Percentiles rank a stretch among this genome's conserved stretches.
Evolutionary conservation across 2,113 vertebrate genomes (phyloP).

Genomic region (Poeciliopsis occidentalis): DNA sequence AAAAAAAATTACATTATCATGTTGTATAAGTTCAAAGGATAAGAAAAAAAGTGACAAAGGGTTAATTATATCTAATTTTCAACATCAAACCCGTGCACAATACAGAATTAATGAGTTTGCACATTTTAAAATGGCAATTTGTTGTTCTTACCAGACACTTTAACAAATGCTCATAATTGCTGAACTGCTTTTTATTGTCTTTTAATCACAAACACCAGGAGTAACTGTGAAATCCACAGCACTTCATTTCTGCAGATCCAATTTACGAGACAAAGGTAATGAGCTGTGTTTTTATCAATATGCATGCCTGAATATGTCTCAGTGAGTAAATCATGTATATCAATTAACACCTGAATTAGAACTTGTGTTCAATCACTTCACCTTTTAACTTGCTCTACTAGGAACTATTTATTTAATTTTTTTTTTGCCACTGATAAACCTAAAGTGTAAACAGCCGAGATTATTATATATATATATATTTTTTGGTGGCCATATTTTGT

Average conservation of each 20-base stretch:
- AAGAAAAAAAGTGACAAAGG: background rate
- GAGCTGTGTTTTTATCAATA: slow-evolving; percentile 2
- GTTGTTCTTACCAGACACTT: background rate
- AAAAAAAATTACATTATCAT: background rate
- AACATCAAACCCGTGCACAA: background rate
- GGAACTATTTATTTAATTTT: background rate
- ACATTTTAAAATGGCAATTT: background rate
- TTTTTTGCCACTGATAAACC: background rate
- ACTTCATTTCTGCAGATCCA: background rate
- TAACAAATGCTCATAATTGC: background rate
- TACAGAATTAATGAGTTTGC: background rate
- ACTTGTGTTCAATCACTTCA: slow-evolving; percentile 5
- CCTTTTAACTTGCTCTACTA: background rate
- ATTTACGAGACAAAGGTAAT: slow-evolving; percentile 7
- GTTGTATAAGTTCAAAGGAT: background rate
- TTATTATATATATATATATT: slow-evolving; percentile 14
- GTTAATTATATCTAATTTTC: background rate
- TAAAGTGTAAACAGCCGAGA: slow-evolving; percentile 8
- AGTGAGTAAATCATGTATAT: slow-evolving; percentile 9
- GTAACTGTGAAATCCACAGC: background rate
- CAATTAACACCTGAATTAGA: slow-evolving; percentile 19
- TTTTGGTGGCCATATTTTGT: slow-evolving; percentile 23
- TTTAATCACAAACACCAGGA: background rate
- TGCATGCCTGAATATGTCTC: background rate
- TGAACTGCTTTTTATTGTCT: slow-evolving; percentile 3